Conservation (phyloP, 2,113 vertebrate species). For the Gymnocephalus cernua region DNA sequence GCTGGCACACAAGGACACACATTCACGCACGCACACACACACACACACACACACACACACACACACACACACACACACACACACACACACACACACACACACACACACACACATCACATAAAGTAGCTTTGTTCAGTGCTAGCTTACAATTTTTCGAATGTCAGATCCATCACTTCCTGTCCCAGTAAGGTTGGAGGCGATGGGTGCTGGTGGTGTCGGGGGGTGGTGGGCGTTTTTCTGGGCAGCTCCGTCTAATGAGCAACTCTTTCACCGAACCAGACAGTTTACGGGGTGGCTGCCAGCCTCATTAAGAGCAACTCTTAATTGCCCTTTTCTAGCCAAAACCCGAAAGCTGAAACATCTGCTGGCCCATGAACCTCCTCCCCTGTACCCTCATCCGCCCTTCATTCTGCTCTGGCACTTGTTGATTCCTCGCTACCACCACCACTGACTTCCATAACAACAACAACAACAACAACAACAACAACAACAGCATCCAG, state of each 20-base stretch:
- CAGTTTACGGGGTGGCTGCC: constrained; percentile 84
- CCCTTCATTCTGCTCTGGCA: constrained; percentile 45
- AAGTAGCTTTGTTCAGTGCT: constrained; percentile 51
- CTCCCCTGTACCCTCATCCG: constrained; percentile 49
- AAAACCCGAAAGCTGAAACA: constrained; percentile 86
- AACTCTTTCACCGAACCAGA: constrained; percentile 83
- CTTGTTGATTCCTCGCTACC: constrained; percentile 26
- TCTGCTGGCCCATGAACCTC: constrained; percentile 77
- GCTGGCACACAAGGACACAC: constrained; percentile 47
- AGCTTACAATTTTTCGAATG: constrained; percentile 58
- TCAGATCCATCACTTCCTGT: constrained; percentile 76
- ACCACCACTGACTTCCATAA: constrained; percentile 15
- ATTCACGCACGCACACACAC: constrained; percentile 17
- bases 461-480: constrained; percentile 10
- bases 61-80: constrained; percentile 6
- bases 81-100: constrained; percentile 9
- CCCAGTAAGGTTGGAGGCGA: constrained; percentile 44
- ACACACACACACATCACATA: constrained; percentile 39
- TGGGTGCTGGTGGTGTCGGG: constrained; percentile 1
- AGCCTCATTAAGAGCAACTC: constrained; percentile 84
- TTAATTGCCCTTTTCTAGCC: constrained; percentile 86
- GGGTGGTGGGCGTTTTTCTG: constrained; percentile 45
- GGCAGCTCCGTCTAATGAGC: constrained; percentile 83
- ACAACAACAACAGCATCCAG: constrained; percentile 32
- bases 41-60: not conserved